phyloP scores from a whole-genome alignment of 1,140 invertebrate species.

The Riptortus pedestris region DNA sequence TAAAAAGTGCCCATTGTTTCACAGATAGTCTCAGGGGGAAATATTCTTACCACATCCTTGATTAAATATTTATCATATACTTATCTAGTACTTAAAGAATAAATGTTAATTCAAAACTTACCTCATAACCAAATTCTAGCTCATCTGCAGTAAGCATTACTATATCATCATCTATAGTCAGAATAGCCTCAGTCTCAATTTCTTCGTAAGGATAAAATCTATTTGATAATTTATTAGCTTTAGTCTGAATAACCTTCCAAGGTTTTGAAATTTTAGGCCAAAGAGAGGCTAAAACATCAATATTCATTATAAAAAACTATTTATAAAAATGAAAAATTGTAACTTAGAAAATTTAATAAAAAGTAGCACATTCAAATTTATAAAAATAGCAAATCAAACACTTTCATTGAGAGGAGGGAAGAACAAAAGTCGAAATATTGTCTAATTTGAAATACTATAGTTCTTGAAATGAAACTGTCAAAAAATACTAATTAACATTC shows the following conservation, averaged over 20 bases:
- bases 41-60: too few relatives aligned
- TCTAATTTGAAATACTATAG: too few relatives aligned
- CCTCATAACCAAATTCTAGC: constrained; percentile 78
- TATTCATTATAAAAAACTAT: constrained; percentile 7
- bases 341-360: constrained; percentile 6
- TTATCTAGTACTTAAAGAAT: too few relatives aligned
- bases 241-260: constrained; percentile 79
- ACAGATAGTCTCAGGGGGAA: too few relatives aligned
- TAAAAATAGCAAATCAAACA: constrained; percentile 21
- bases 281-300: constrained; percentile 50
- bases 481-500: too few relatives aligned
- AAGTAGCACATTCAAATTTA: constrained; percentile 6
- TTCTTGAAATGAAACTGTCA: too few relatives aligned
- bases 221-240: constrained; percentile 87
- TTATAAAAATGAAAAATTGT: not conserved
- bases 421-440: too few relatives aligned
- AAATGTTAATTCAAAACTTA: too few relatives aligned
- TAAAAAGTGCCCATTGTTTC: too few relatives aligned
- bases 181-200: constrained; percentile 83
- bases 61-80: too few relatives aligned
- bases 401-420: not conserved
- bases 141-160: constrained; percentile 89
- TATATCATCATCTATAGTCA: constrained; percentile 89
- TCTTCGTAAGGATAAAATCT: constrained; percentile 86
- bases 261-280: constrained; percentile 85